Base-by-base conservation (phyloP, 30 jellyfish, hydroid and myxozoan species). In the Turritopsis rubra region DNA sequence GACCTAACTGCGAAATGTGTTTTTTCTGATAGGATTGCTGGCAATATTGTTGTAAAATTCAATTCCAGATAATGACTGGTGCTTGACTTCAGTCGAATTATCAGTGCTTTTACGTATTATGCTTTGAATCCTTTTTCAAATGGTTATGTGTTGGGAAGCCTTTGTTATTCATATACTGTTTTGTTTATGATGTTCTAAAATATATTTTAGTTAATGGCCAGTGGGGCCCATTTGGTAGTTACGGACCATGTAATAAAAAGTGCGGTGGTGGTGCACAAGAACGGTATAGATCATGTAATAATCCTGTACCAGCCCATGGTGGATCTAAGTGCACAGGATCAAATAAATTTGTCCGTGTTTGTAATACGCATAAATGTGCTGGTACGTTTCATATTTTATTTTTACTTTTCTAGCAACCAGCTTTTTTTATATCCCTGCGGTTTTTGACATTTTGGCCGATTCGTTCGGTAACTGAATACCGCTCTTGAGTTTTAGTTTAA, bases 221-320 rank as follows among this genome's bases (percentile, higher is more conserved):
- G 20, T 90, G 86, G 82, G 90, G 95, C 52, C 77, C 60, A 8
- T 90, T 95, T 95, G 60, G 83, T 24, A 75, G 92, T 26, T 25
- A 66, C 20, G 97, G 97, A 21, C 21, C 81, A 23, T 90, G 97
- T 52, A 53, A 86, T 4, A 82, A 81, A 26, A 22, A 75, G 28
- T 90, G 97, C 29, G 97, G 97, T 74, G 95, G 89, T 22, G 97
- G 97, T 22, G 89, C 68, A 22, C 95, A 86, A 81, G 70, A 66
- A 17, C 81, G 77, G 31, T 28, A 21, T 20, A 85, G 97, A 75
- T 31, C 52, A 30, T 90, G 97, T 53, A 88, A 90, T 88, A 86
- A 83, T 26, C 97, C 97, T 1, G 79, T 52, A 25, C 97, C 97
- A n/a, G 86, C 82, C 25, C 73, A 80, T 20, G 91, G 91, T 74